Evolutionary conservation across 2,888 invertebrate genomes (phyloP), one percentile per base, ranked within the genome.

Genomic region (Smittia sp.): DNA sequence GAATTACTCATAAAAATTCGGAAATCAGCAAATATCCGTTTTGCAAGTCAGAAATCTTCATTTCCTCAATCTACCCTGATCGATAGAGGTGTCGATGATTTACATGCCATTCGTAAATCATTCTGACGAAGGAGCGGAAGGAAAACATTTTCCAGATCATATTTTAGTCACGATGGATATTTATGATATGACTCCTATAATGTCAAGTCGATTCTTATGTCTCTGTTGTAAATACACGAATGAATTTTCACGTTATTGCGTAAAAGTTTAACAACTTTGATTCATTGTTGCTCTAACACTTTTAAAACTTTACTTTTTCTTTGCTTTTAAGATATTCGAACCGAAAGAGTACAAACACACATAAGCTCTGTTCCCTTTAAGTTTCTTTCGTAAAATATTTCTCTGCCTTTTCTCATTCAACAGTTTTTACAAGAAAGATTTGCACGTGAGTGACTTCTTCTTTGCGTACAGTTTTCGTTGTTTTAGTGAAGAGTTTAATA

Each of bases 1-100:
- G 27, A 63, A 63, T 63, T 63, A 20, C 63, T 25, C 63, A 63
- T 63, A 63, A 63, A 63, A 63, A 63, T n/a, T 25, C 24, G 63
- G 63, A 63, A 63, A 63, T 63, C 63, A 63, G 22, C 63, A 63
- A 63, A 63, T 63, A 63, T 63, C 27, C 63, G 63, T 63, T 63
- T 27, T 20, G 63, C 63, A 25, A 63, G 63, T 63, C 63, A 63
- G 27, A 63, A 27, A 63, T 63, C 63, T 63, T 63, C 63, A 63
- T 63, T 63, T 63, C 63, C 63, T 22, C 13, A 15, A 46, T 2
- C 58, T 11, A 25, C 22, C 58, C 13, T 63, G 63, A 63, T 63
- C 27, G 4, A 63, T 25, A 7, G 25, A 63, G 27, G 63, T 63
- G 63, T 63, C 63, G 27, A 63, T 63, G 58, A 58, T n/a, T 15